These are phyloP conservation scores for Eidolon dupreanum DNA, from an alignment of 2,797 vertebrate genomes.

Conservation along the genomic window DNA sequence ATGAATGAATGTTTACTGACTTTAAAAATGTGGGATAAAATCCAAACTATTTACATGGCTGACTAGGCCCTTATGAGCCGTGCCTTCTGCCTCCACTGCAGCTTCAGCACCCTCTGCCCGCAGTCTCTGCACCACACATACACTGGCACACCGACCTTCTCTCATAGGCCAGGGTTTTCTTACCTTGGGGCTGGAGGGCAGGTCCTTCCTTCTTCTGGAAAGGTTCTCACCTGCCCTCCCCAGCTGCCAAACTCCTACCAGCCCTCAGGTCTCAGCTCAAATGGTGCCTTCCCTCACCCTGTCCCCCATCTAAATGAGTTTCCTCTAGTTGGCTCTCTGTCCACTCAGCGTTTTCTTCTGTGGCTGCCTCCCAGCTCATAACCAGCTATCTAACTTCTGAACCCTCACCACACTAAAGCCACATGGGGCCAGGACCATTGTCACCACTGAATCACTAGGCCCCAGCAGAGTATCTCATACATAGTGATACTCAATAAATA, in stretches of 20 bases:
- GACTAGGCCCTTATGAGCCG: neutral
- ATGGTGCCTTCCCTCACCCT: neutral
- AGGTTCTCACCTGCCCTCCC: neutral
- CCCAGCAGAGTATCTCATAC: neutral
- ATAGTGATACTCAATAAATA: neutral
- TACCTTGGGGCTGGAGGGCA: neutral
- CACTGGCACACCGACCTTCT: neutral
- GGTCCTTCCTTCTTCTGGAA: neutral
- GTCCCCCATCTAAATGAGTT: neutral
- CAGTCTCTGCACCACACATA: rapidly evolving
- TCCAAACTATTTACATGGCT: slow-evolving; percentile 28
- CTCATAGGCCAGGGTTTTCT: neutral
- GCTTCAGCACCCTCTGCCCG: too few species aligned
- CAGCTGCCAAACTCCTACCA: neutral
- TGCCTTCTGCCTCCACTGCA: neutral
- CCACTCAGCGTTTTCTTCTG: neutral
- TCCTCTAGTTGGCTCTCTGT: neutral
- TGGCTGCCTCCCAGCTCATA: neutral
- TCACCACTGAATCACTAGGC: neutral
- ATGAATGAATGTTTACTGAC: slow-evolving; percentile 45
- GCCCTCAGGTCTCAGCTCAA: neutral
- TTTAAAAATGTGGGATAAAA: slow-evolving; percentile 44
- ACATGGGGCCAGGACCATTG: neutral
- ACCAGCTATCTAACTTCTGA: neutral
- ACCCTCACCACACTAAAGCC: neutral